Percentiles rank a stretch among this genome's conserved stretches.
These are phyloP conservation scores for Phrynocephalus vlangalii DNA, from an alignment of 2,797 vertebrate genomes.

Conservation along the genomic window DNA sequence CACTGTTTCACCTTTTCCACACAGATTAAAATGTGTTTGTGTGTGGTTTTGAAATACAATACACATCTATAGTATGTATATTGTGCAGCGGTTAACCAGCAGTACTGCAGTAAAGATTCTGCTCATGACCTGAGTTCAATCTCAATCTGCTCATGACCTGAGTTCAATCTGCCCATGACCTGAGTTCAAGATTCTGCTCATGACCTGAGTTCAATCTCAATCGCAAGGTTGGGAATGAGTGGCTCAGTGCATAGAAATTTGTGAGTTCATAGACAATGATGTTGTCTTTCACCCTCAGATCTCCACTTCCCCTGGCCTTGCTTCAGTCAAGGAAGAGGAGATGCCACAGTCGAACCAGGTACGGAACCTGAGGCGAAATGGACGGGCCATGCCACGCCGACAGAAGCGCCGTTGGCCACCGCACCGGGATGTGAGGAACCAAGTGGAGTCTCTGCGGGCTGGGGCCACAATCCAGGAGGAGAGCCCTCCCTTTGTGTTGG, in stretches of 20 bases:
- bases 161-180: too few relatives aligned
- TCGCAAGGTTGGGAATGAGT: background rate
- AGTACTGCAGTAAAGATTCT: too few relatives aligned
- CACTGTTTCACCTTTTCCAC: too few relatives aligned
- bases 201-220: background rate
- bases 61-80: too few relatives aligned
- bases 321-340: background rate
- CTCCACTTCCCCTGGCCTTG: constrained; percentile 17
- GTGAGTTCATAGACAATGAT: background rate
- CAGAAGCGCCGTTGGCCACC: constrained; percentile 76
- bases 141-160: too few relatives aligned
- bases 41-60: too few relatives aligned
- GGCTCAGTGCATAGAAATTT: background rate
- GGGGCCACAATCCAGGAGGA: constrained; percentile 72
- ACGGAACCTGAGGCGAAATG: constrained; percentile 54
- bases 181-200: too few relatives aligned
- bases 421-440: constrained; percentile 75
- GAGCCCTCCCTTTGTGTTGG: constrained; percentile 85
- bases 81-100: too few relatives aligned
- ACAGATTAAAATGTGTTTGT: too few relatives aligned
- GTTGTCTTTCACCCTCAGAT: constrained; percentile 70
- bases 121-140: too few relatives aligned
- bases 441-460: constrained; percentile 56
- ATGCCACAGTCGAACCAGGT: constrained; percentile 75
- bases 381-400: constrained; percentile 70